phyloP scores from a whole-genome alignment of 2,888 invertebrate genomes.

The Chloroclysta siterata region DNA sequence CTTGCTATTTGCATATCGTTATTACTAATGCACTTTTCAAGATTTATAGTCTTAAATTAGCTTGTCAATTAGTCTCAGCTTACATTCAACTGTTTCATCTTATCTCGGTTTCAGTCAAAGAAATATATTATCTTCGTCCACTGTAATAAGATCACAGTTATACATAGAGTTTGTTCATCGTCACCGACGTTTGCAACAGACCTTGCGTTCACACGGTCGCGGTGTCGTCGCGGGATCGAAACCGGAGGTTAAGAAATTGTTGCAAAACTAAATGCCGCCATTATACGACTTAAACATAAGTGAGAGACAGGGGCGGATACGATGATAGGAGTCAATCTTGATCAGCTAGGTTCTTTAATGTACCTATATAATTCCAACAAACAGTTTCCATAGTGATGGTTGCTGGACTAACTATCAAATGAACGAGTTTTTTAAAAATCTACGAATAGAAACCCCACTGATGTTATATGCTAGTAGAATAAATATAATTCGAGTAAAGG shows the following conservation, averaged over 20 bases:
- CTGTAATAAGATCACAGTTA: constrained; percentile 35
- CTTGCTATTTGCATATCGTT: constrained; percentile 1
- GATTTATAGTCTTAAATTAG: constrained; percentile 15
- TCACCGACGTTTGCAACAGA: constrained; percentile 62
- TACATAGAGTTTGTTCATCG: constrained; percentile 33
- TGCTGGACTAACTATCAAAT: not conserved
- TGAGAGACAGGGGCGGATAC: constrained; percentile 2
- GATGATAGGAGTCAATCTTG: not conserved
- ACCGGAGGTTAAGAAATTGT: constrained; percentile 69
- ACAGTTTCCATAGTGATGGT: not conserved
- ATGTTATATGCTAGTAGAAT: not conserved
- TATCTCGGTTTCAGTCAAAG: constrained; percentile 19
- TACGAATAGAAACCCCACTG: too few species aligned
- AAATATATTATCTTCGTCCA: constrained; percentile 39
- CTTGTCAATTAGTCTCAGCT: constrained; percentile 23
- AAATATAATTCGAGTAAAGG: not conserved
- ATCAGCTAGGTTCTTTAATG: not conserved
- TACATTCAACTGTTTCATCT: constrained; percentile 7
- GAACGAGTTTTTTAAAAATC: not conserved
- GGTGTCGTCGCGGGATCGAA: constrained; percentile 59
- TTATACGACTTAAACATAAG: constrained; percentile 29
- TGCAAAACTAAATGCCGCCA: constrained; percentile 55
- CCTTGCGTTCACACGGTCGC: constrained; percentile 67
- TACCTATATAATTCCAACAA: not conserved
- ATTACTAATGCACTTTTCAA: constrained; percentile 8